Evolutionary conservation across 2,888 invertebrate genomes (phyloP).

Genomic region (Gymnocheta viridis): DNA sequence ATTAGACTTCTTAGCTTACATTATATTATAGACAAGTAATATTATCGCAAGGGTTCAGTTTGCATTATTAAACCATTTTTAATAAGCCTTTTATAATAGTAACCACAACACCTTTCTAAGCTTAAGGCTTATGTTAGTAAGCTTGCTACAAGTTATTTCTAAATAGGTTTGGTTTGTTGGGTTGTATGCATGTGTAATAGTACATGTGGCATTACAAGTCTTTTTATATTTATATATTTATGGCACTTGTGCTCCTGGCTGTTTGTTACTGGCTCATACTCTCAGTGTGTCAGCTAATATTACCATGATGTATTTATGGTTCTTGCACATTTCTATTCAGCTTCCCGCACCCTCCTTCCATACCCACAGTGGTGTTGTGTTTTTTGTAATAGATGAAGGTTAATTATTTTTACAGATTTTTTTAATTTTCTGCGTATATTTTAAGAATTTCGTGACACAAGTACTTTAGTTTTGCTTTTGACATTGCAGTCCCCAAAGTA

Average conservation of each 20-base stretch:
- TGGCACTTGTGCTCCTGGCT: slow-evolving; percentile 51
- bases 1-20: too few relatives aligned
- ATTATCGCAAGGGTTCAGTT: too few relatives aligned
- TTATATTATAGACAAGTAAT: too few relatives aligned
- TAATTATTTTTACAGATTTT: slow-evolving; percentile 32
- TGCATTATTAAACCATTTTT: too few relatives aligned
- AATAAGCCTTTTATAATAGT: too few relatives aligned
- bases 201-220: background rate
- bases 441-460: background rate
- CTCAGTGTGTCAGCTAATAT: slow-evolving; percentile 31
- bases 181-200: background rate
- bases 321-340: background rate
- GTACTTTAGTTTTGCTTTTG: slow-evolving; percentile 26
- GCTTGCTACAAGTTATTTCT: too few relatives aligned
- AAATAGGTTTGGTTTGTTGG: too few relatives aligned
- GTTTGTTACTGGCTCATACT: slow-evolving; percentile 7
- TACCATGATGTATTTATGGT: slow-evolving; percentile 24
- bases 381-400: slow-evolving; percentile 20
- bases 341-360: background rate
- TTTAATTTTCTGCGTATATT: slow-evolving; percentile 5
- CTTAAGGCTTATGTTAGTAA: too few relatives aligned
- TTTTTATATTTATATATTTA: slow-evolving; percentile 23
- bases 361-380: background rate
- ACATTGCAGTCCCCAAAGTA: slow-evolving; percentile 1
- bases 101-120: too few relatives aligned